A percentile compares a stretch with the other conserved stretches of the same genome.
Evolutionary conservation across 2,888 invertebrate genomes (phyloP).

Genomic region (Apamea anceps): DNA sequence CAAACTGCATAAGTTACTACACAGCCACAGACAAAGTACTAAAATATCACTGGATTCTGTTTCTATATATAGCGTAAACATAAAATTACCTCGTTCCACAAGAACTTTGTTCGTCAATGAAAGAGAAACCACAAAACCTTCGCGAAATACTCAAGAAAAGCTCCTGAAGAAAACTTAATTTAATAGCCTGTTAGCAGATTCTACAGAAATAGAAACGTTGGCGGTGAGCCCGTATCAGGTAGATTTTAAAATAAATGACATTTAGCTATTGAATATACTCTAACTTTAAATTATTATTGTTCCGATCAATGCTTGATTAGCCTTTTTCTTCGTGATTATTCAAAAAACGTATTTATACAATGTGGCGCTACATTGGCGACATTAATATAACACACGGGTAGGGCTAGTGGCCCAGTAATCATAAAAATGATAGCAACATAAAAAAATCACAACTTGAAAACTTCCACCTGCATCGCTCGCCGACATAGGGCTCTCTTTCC

Average conservation of each 20-base stretch:
- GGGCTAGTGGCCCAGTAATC: no score
- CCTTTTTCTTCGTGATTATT: no score
- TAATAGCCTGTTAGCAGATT: background rate
- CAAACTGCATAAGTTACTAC: background rate
- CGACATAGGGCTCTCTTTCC: no score
- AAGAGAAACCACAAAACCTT: constrained; percentile 16
- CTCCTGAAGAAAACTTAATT: constrained; percentile 20
- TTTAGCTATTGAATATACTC: background rate
- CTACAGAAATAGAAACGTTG: background rate
- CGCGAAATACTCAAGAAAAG: constrained; percentile 1
- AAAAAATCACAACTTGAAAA: no score
- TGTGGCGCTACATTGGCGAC: no score
- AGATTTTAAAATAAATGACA: background rate
- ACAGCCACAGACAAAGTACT: background rate
- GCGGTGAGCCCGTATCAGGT: background rate
- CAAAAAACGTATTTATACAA: background rate
- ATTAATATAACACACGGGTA: no score
- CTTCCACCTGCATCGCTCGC: no score
- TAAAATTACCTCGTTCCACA: background rate
- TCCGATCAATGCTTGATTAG: background rate
- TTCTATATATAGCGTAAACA: background rate
- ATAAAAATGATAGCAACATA: no score
- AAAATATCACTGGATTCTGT: background rate
- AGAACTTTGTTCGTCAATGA: background rate
- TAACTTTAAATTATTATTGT: background rate